Percentiles rank a stretch among this genome's conserved stretches.
phyloP scores from a whole-genome alignment of 1,140 invertebrate genomes.

The Drosophila murphyi region DNA sequence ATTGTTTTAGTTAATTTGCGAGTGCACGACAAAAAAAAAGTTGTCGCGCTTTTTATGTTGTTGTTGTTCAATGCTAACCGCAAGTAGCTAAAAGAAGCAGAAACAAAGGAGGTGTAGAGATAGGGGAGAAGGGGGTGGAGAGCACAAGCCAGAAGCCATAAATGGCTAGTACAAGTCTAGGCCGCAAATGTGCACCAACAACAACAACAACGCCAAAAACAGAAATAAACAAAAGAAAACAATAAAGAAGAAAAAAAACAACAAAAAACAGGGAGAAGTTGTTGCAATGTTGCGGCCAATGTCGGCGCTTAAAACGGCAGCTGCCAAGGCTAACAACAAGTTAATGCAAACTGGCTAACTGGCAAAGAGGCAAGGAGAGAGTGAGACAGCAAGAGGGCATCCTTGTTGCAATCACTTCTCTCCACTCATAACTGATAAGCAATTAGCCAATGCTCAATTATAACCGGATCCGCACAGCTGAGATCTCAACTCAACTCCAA shows the following conservation, averaged over 20 bases:
- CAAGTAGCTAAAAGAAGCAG: conserved; percentile 32
- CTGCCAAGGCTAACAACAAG: conserved; percentile 35
- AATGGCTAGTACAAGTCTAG: conserved; percentile 81
- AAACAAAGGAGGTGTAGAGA: conserved; percentile 20
- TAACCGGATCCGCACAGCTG: conserved; percentile 50
- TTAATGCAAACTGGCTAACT: neutral
- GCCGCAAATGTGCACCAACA: conserved; percentile 43
- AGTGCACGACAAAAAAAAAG: conserved; percentile 44
- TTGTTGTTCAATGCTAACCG: conserved; percentile 67
- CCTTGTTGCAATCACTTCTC: conserved; percentile 8
- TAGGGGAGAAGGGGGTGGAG: neutral
- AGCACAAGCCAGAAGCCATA: conserved; percentile 72
- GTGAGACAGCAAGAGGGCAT: conserved; percentile 11
- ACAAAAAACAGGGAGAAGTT: conserved; percentile 43
- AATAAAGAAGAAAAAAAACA: conserved; percentile 17
- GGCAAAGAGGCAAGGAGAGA: too few relatives aligned
- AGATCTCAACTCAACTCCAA: conserved; percentile 14
- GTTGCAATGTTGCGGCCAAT: conserved; percentile 77
- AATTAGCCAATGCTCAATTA: conserved; percentile 39
- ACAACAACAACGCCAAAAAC: conserved; percentile 48
- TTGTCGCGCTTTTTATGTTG: conserved; percentile 23
- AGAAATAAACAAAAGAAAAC: conserved; percentile 40
- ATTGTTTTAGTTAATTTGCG: conserved; percentile 65
- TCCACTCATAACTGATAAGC: conserved; percentile 43
- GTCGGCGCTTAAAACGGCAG: conserved; percentile 47